These are phyloP conservation scores for Empidonax alnorum DNA, from an alignment of 2,113 vertebrate species.

Conservation along the genomic window DNA sequence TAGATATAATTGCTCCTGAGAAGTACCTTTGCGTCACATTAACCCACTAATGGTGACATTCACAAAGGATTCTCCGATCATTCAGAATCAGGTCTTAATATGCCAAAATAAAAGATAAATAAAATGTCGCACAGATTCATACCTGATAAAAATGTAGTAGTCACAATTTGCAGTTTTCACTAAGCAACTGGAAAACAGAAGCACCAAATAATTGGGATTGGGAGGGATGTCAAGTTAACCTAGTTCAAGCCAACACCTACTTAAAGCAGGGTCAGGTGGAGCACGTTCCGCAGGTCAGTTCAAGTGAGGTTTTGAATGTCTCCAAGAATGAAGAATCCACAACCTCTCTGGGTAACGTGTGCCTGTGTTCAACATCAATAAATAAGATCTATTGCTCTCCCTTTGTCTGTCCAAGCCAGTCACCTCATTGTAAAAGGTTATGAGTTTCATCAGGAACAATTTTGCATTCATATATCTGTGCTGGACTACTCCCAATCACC, in stretches of 20 bases:
- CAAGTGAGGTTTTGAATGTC: neutral
- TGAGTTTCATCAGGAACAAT: neutral
- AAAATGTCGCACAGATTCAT: slow-evolving; percentile 37
- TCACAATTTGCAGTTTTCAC: slow-evolving; percentile 10
- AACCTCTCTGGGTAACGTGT: neutral
- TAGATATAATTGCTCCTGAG: neutral
- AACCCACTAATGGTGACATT: neutral
- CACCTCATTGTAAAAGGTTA: neutral
- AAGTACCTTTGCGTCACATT: neutral
- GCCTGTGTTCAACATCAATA: neutral
- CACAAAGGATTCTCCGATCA: neutral
- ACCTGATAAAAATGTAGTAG: slow-evolving; percentile 38
- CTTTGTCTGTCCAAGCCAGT: neutral
- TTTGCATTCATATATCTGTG: neutral
- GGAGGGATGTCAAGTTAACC: neutral
- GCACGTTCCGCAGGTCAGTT: neutral
- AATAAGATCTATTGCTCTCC: neutral
- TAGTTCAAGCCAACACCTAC: neutral
- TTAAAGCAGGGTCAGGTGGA: neutral
- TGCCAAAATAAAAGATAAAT: neutral
- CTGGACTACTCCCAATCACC: neutral
- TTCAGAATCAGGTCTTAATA: neutral
- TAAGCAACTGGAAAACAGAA: slow-evolving; percentile 25
- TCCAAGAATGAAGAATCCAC: neutral
- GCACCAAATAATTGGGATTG: neutral